A percentile compares a stretch with the other conserved stretches of the same genome.
Evolutionary conservation across 2,113 vertebrate species (phyloP).

Genomic region (Gadus chalcogrammus): DNA sequence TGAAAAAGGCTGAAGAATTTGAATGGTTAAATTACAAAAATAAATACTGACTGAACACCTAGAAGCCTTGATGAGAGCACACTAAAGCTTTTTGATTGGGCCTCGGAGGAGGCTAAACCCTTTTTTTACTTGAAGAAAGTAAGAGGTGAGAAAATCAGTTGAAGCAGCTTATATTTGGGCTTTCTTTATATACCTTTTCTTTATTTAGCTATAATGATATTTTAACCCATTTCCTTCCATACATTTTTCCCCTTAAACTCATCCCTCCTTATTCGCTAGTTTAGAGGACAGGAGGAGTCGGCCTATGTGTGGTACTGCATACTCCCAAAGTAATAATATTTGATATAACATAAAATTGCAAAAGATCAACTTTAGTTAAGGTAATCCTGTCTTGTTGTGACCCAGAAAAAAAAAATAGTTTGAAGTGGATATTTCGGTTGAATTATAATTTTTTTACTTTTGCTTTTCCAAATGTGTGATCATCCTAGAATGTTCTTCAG

Average conservation of each 20-base stretch:
- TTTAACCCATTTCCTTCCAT: constrained; percentile 56
- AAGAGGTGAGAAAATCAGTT: constrained; percentile 53
- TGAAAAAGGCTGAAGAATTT: constrained; percentile 23
- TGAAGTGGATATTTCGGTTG: constrained; percentile 73
- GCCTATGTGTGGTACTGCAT: constrained; percentile 72
- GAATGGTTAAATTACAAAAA: constrained; percentile 11
- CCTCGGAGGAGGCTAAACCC: constrained; percentile 61
- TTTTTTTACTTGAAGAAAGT: constrained; percentile 46
- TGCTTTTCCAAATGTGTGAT: constrained; percentile 59
- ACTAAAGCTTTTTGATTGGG: constrained; percentile 74
- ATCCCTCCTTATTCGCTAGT: constrained; percentile 52
- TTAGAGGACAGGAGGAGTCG: constrained; percentile 67
- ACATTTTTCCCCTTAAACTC: constrained; percentile 50
- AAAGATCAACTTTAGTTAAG: constrained; percentile 58
- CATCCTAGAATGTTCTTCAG: constrained; percentile 39
- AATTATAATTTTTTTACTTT: constrained; percentile 32
- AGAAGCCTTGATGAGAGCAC: constrained; percentile 76
- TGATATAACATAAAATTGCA: constrained; percentile 40
- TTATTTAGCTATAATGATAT: constrained; percentile 55
- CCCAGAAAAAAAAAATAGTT: constrained; percentile 68
- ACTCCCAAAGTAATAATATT: constrained; percentile 68
- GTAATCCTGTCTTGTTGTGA: constrained; percentile 67
- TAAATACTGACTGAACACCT: constrained; percentile 59
- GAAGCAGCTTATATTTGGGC: constrained; percentile 70
- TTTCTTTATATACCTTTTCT: constrained; percentile 42